Evolutionary conservation across 1,140 invertebrate genomes (phyloP), one percentile per base, ranked within the genome.

Genomic region (Platorchestia sp.): DNA sequence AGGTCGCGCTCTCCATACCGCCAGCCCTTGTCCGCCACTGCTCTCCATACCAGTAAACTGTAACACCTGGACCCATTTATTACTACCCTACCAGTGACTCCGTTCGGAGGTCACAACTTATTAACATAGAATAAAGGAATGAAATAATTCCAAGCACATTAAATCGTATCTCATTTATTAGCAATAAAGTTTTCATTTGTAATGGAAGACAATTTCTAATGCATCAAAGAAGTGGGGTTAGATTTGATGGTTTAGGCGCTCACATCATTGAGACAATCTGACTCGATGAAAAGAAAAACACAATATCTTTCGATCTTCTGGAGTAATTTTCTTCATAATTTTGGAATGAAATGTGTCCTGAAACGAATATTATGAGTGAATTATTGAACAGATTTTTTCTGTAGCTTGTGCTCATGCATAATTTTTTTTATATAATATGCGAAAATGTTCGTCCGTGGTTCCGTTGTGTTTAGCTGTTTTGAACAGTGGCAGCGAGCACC

Each of bases 401-500:
- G 59, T 27, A 19, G 59, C 59, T n/a, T n/a, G n/a, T n/a, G 27
- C 14, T 36, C 59, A 75, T 75, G 59, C n/a, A n/a, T n/a, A n/a
- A n/a, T n/a, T n/a, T n/a, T n/a, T n/a, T n/a, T n/a, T n/a, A n/a
- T n/a, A n/a, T n/a, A n/a, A n/a, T n/a, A n/a, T 75, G 59, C 6
- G 47, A 19, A 51, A 51, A 51, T 19, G 6, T 51, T 19, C 47
- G 47, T 51, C 19, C 36, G 14, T 75, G 14, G 59, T 75, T 51
- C 19, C 36, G 14, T 75, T 75, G 59, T 75, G 59, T 36, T 75
- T 75, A 75, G 27, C 59, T 75, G 91, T 93, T 93, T 36, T 93
- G 91, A 7, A 95, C 95, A 1, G 95, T 27, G 0, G 95, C 95
- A 43, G 95, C 95, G 75, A 95, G 86, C 51, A 87, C 95, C 1